Evolutionary conservation across 37 sponge, comb jelly and placozoan genomes (phyloP).

Genomic region (Beroe ovata): DNA sequence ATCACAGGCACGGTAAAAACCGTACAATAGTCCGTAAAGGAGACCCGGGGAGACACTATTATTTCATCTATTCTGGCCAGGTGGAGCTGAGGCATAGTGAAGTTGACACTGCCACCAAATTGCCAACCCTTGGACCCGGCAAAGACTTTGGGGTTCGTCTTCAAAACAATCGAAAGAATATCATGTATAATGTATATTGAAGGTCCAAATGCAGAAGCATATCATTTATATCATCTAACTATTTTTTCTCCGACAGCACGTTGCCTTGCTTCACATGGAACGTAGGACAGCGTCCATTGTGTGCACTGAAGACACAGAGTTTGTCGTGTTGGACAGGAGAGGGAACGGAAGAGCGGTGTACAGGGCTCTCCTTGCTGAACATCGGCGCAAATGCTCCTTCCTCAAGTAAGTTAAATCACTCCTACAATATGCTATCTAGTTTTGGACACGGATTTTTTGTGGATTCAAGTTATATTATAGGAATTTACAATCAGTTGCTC

Average conservation of each 20-base stretch:
- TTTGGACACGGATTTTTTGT: no score
- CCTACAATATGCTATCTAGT: no score
- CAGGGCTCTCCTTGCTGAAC: constrained; percentile 38
- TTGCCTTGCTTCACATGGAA: constrained; percentile 52
- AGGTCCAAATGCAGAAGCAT: no score
- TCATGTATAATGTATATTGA: no score
- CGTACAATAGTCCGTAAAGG: constrained; percentile 49
- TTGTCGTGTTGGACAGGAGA: constrained; percentile 46
- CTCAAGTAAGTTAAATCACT: constrained; percentile 41
- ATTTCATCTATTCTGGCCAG: constrained; percentile 46
- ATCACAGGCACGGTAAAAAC: constrained; percentile 45
- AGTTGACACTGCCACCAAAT: neutral
- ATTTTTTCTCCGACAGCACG: constrained; percentile 55
- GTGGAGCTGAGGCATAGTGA: constrained; percentile 32
- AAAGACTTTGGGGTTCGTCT: constrained; percentile 57
- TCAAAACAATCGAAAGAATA: no score
- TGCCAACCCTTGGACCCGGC: constrained; percentile 18
- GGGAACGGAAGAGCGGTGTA: constrained; percentile 55
- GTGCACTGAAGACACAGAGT: constrained; percentile 58
- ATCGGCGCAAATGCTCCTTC: constrained; percentile 14
- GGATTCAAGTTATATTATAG: no score
- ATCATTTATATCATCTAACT: no score
- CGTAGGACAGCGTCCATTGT: constrained; percentile 34
- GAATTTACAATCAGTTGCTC: no score
- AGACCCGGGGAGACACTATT: constrained; percentile 49